A percentile compares a stretch with the other conserved stretches of the same genome.
phyloP scores from a whole-genome alignment of 2,797 vertebrate species.

The Melanotaenia trifasciata region DNA sequence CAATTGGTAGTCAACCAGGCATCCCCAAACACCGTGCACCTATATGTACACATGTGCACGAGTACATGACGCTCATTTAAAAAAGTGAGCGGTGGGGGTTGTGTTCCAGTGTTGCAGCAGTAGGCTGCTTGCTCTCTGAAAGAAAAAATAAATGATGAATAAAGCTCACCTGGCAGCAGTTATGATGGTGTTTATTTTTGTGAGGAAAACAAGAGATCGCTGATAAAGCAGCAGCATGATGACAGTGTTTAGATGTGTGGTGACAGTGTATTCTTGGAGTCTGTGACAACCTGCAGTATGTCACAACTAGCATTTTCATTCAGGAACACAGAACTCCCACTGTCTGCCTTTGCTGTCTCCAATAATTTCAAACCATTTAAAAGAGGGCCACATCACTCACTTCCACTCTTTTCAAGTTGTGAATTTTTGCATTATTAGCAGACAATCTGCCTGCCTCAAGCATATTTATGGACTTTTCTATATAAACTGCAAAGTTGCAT shows the following conservation, averaged over 20 bases:
- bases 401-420: not conserved
- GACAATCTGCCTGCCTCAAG: not conserved
- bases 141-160: not conserved
- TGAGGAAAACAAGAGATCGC: not conserved
- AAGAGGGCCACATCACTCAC: not conserved
- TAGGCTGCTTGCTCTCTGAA: conserved; percentile 61
- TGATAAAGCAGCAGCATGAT: conserved; percentile 30
- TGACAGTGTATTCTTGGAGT: conserved; percentile 34
- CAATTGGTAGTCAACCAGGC: conserved; percentile 60
- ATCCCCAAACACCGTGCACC: not conserved
- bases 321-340: conserved; percentile 19
- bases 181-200: conserved; percentile 20
- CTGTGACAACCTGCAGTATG: conserved; percentile 17
- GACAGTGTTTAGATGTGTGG: conserved; percentile 27
- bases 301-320: conserved; percentile 38
- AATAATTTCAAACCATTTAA: not conserved
- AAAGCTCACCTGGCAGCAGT: conserved; percentile 18
- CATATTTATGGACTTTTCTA: not conserved
- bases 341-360: conserved; percentile 10
- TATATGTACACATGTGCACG: not conserved
- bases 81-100: conserved; percentile 9
- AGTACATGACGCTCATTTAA: conserved; percentile 1
- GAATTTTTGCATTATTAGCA: not conserved
- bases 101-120: conserved; percentile 42
- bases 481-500: not conserved